Base-by-base conservation (phyloP, 2,113 vertebrate species). In the Daboia siamensis region DNA sequence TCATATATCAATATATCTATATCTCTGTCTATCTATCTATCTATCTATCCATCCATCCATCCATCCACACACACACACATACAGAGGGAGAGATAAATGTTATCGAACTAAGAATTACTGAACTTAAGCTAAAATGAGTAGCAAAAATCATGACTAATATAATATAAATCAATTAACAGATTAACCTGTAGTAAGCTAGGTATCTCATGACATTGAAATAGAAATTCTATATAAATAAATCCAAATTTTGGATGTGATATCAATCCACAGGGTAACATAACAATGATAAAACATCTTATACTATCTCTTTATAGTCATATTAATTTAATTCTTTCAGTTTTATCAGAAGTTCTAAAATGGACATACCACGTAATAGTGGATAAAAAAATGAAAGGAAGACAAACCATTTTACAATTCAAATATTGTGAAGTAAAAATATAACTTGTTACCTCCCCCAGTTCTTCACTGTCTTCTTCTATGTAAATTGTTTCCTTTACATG, bases 401-500 rank as follows among this genome's bases (percentile, higher is more conserved):
- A 13, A 86, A 4, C 23, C 8, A 92, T 46, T 89, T 56, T 89
- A 7, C 44, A 51, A 46, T 64, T 86, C 46, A 86, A 61, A 59
- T 86, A 59, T 12, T 54, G n/a, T 29, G 26, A 88, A 80, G 23
- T 11, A 55, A 12, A 89, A 55, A 85, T 80, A 91, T 33, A 90
- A 93, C 44, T 46, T 94, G 95, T 96, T 96, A 99, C 99, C 98
- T 99, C 99, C 74, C 98, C 99, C 13, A 99, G 97, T 90, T 99
- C 99, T 96, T 99, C 99, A 8, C 98, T 98, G 69, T 97, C 98
- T 97, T 99, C 98, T 89, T 99, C 99, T 46, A 98, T 29, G 52
- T 99, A 99, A 1, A 98, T 98, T 0, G 99, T 99, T 96, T 99
- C 99, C 87, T 96, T 97, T 85, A 99, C 90, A 57, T 97, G 96